Percentiles rank a stretch among this genome's conserved stretches.
phyloP scores from a whole-genome alignment of 2,113 vertebrate species.

The Chamaea fasciata region DNA sequence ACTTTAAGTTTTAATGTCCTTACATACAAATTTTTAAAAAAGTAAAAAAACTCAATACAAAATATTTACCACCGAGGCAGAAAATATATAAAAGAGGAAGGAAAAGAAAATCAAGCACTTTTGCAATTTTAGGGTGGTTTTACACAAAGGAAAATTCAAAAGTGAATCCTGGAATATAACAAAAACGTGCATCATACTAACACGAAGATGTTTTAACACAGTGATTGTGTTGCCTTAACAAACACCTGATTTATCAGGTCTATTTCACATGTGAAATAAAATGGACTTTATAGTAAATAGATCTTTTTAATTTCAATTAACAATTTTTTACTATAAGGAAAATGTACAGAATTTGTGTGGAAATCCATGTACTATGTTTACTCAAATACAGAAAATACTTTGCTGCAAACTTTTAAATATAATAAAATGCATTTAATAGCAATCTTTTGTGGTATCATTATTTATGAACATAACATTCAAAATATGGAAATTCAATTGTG shows the following conservation, averaged over 20 bases:
- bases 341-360: constrained; percentile 47
- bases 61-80: neutral
- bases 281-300: constrained; percentile 53
- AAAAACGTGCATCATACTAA: constrained; percentile 11
- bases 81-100: neutral
- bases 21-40: neutral
- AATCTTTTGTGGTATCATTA: constrained; percentile 38
- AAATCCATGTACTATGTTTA: constrained; percentile 52
- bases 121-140: neutral
- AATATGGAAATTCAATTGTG: constrained; percentile 51
- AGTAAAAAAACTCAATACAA: neutral
- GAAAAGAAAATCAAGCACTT: neutral
- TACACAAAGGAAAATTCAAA: neutral
- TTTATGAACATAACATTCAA: constrained; percentile 50
- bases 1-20: neutral
- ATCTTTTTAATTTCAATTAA: constrained; percentile 36
- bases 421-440: constrained; percentile 59
- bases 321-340: constrained; percentile 24
- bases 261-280: constrained; percentile 59
- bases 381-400: constrained; percentile 63
- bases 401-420: constrained; percentile 46
- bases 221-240: constrained; percentile 10
- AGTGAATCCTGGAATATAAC: neutral
- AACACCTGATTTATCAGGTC: neutral
- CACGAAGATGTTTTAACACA: constrained; percentile 51